A percentile compares a stretch with the other conserved stretches of the same genome.
Evolutionary conservation across 64 coral and sea anemone genomes (phyloP).

Genomic region (Trachythela sp.): DNA sequence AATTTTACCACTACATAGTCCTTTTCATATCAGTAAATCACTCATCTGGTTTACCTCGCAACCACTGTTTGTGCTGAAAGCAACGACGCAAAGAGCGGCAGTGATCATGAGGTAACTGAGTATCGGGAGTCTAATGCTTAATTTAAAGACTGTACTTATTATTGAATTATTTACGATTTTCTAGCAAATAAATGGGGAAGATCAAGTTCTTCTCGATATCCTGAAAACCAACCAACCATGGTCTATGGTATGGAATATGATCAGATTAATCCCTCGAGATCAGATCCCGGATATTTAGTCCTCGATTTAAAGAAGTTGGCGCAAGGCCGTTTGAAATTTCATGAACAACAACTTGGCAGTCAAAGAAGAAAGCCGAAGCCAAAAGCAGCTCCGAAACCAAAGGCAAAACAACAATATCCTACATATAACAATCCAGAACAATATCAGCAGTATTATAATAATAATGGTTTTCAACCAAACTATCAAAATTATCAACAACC

Average conservation of each 20-base stretch:
- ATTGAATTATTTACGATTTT: not conserved
- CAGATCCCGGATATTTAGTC: slow-evolving; percentile 10
- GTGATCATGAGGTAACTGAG: too few species aligned
- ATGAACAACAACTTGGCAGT: slow-evolving; percentile 4
- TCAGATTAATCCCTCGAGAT: slow-evolving; percentile 9
- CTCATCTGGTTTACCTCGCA: too few species aligned
- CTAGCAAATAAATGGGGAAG: not conserved
- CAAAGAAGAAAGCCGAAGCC: not conserved
- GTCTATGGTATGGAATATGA: slow-evolving; percentile 20
- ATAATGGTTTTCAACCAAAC: not conserved
- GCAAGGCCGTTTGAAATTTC: slow-evolving; percentile 3
- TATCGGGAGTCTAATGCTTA: too few species aligned
- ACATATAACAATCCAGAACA: not conserved
- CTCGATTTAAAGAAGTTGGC: not conserved
- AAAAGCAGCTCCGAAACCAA: not conserved
- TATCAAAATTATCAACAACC: not conserved
- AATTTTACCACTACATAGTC: too few species aligned
- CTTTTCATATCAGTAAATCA: too few species aligned
- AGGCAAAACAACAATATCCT: not conserved
- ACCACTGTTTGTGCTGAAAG: too few species aligned
- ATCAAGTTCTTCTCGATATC: not conserved
- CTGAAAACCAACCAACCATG: slow-evolving; percentile 16
- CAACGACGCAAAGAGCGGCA: too few species aligned
- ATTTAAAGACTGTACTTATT: not conserved
- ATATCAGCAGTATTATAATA: not conserved